phyloP scores from a whole-genome alignment of 2,888 invertebrate genomes.

The Coleophora deauratella region DNA sequence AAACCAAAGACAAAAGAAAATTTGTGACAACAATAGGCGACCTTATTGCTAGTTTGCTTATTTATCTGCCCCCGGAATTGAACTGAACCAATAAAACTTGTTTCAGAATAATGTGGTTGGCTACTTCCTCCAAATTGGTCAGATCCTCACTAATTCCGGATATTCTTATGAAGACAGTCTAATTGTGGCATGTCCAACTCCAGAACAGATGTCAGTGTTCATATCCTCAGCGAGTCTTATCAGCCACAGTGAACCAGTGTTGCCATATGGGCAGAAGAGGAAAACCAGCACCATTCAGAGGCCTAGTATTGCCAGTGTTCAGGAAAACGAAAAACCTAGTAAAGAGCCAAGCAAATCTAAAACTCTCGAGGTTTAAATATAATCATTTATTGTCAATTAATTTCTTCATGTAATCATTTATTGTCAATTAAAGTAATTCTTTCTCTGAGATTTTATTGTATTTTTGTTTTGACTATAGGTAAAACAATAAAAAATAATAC shows the following conservation, averaged over 20 bases:
- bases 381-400: too few relatives aligned
- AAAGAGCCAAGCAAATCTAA: neutral
- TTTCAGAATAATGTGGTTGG: constrained; percentile 90
- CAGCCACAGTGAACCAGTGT: constrained; percentile 57
- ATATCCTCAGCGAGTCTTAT: constrained; percentile 86
- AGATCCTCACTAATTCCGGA: constrained; percentile 80
- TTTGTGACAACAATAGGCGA: too few relatives aligned
- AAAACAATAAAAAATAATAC: constrained; percentile 16
- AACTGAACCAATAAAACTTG: too few relatives aligned
- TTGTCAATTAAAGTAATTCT: too few relatives aligned
- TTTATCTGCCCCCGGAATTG: too few relatives aligned
- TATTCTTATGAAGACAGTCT: constrained; percentile 88
- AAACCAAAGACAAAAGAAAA: too few relatives aligned
- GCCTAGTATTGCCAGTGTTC: constrained; percentile 46
- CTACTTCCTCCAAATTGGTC: constrained; percentile 88
- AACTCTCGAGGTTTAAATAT: neutral
- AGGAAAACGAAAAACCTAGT: constrained; percentile 26
- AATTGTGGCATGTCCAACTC: constrained; percentile 91
- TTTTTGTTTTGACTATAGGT: too few relatives aligned
- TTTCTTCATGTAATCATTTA: too few relatives aligned
- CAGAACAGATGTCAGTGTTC: constrained; percentile 93
- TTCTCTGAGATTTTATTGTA: too few relatives aligned
- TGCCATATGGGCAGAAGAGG: constrained; percentile 59
- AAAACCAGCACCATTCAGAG: constrained; percentile 43
- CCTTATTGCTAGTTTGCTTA: too few relatives aligned